These are phyloP conservation scores for Dasysyrphus tricinctus DNA, from an alignment of 2,888 invertebrate species.

Conservation along the genomic window DNA sequence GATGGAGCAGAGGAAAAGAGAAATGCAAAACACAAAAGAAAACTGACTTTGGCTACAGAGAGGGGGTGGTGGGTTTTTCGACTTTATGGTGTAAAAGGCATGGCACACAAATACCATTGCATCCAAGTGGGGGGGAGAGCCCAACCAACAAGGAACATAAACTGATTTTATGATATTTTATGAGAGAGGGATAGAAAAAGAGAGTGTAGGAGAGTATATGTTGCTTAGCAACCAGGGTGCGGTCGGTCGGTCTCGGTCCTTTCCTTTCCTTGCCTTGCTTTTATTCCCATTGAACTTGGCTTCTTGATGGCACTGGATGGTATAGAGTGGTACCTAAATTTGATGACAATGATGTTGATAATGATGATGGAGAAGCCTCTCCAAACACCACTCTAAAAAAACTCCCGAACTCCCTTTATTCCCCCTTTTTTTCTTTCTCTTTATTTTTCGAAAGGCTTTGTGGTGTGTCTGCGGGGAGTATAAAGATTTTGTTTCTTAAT, in stretches of 20 bases:
- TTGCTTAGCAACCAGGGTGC: slow-evolving; percentile 76
- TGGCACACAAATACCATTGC: slow-evolving; percentile 16
- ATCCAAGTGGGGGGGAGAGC: background rate
- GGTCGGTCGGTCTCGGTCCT: slow-evolving; percentile 62
- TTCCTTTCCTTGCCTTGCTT: slow-evolving; percentile 29
- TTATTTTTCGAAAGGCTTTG: background rate
- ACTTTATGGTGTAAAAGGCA: slow-evolving; percentile 30
- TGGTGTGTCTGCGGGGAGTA: background rate
- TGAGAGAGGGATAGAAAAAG: slow-evolving; percentile 21
- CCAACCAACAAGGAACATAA: background rate
- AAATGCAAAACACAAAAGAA: slow-evolving; percentile 62
- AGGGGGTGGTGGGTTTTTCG: slow-evolving; percentile 14
- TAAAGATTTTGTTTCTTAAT: background rate
- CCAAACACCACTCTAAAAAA: background rate
- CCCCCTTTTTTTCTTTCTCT: slow-evolving; percentile 1
- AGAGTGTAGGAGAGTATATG: slow-evolving; percentile 53
- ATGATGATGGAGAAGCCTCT: slow-evolving; percentile 11
- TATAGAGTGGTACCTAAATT: slow-evolving; percentile 6
- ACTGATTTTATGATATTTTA: slow-evolving; percentile 13
- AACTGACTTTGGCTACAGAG: background rate
- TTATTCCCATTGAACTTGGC: slow-evolving; percentile 67
- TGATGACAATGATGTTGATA: slow-evolving; percentile 21
- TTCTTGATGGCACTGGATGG: slow-evolving; percentile 22
- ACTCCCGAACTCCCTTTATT: background rate
- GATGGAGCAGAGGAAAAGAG: slow-evolving; percentile 34